Conservation (phyloP, 2,797 vertebrate genomes). For the Notamacropus eugenii region DNA sequence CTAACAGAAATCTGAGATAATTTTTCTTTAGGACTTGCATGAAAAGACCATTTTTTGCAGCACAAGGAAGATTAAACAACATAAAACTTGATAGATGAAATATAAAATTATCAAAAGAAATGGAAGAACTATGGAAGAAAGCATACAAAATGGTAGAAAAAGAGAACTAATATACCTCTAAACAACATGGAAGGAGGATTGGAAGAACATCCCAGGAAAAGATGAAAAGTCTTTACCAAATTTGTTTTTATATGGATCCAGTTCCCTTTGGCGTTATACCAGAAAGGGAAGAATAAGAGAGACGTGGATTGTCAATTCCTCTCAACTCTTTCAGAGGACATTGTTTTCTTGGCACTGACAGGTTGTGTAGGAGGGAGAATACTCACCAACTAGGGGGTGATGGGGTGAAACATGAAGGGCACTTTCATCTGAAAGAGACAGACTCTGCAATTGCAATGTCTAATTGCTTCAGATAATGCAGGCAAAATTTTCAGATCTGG, state of each 20-base stretch:
- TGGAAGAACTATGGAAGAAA: not conserved
- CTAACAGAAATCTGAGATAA: not conserved
- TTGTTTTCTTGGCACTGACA: not conserved
- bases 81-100: not conserved
- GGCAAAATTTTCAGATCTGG: not conserved
- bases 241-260: not conserved
- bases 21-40: not conserved
- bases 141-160: not conserved
- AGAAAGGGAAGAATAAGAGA: not conserved
- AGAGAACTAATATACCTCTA: not conserved
- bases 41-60: not conserved
- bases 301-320: not conserved
- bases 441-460: not conserved
- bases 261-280: not conserved
- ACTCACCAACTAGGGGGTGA: not conserved
- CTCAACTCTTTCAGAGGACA: not conserved
- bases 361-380: not conserved
- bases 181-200: not conserved
- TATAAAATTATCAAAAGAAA: not conserved
- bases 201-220: not conserved
- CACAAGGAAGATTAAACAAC: not conserved
- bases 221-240: not conserved
- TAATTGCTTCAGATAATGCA: not conserved
- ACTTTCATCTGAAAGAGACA: not conserved
- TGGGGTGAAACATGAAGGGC: not conserved